Evolutionary conservation across 2,113 vertebrate species (phyloP).

Genomic region (Otis tarda): DNA sequence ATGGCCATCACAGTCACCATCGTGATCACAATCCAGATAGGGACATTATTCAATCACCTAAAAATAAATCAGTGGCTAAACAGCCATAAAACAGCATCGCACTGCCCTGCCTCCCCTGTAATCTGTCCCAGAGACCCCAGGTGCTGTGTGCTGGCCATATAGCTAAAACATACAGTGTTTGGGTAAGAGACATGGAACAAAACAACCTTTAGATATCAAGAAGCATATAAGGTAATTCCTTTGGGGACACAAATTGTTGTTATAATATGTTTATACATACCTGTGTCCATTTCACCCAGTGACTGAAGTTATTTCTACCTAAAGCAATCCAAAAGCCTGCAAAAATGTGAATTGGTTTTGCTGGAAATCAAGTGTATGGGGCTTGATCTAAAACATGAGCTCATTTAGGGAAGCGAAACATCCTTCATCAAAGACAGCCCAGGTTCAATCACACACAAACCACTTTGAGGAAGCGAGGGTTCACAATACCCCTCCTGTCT

Average conservation of each 20-base stretch:
- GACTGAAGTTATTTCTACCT: not conserved
- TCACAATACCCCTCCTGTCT: not conserved
- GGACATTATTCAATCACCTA: not conserved
- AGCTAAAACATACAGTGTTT: not conserved
- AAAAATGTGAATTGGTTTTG: not conserved
- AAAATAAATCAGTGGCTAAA: slow-evolving; percentile 24
- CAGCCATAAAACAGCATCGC: not conserved
- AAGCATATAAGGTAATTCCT: not conserved
- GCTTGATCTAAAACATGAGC: not conserved
- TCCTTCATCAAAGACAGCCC: not conserved
- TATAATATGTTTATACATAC: not conserved
- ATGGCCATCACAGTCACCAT: not conserved
- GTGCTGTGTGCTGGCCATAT: not conserved
- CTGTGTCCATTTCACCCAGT: not conserved
- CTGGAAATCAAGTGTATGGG: not conserved
- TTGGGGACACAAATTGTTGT: not conserved
- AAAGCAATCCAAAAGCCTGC: not conserved
- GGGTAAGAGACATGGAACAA: not conserved
- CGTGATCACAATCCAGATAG: not conserved
- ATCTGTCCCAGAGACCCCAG: not conserved
- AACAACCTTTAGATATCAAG: not conserved
- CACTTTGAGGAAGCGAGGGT: not conserved
- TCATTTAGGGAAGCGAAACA: not conserved
- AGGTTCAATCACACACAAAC: not conserved
- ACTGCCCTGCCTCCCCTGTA: not conserved